Percentiles rank a stretch among this genome's conserved stretches.
Evolutionary conservation across 2,113 vertebrate species (phyloP).

Genomic region (Vulpes vulpes): DNA sequence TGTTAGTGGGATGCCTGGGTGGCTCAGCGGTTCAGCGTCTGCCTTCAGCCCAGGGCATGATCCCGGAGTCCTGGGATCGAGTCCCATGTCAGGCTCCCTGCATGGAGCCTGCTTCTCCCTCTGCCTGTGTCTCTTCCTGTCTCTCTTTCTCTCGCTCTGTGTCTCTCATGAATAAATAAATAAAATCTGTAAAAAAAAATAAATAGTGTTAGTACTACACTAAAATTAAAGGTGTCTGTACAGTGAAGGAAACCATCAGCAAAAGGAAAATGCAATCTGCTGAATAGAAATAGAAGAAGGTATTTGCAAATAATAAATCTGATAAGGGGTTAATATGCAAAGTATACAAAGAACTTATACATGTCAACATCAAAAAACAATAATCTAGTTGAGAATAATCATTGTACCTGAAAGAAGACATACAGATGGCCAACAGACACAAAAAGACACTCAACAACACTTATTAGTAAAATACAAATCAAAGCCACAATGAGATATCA

Average conservation of each 20-base stretch:
- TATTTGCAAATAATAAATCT: neutral
- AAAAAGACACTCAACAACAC: neutral
- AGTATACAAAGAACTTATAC: neutral
- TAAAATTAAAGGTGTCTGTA: neutral
- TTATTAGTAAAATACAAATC: neutral
- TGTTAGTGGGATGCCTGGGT: too few relatives aligned
- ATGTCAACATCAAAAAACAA: neutral
- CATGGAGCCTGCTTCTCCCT: too few relatives aligned
- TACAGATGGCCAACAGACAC: neutral
- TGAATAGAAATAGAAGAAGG: neutral
- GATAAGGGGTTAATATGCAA: neutral
- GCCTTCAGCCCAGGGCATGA: too few relatives aligned
- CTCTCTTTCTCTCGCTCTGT: too few relatives aligned
- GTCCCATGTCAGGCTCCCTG: too few relatives aligned
- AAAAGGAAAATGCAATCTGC: neutral
- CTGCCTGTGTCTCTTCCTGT: too few relatives aligned
- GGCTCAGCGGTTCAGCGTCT: too few relatives aligned
- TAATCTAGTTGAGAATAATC: neutral
- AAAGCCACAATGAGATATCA: neutral
- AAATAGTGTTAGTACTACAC: neutral
- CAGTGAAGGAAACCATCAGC: neutral
- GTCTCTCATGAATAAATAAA: too few relatives aligned
- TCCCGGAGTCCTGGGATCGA: too few relatives aligned
- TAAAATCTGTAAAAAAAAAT: too few relatives aligned
- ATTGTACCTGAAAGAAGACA: neutral